Percentiles rank a stretch among this genome's conserved stretches.
These are phyloP conservation scores for Axinella damicornis DNA, from an alignment of 37 sponge, comb jelly and placozoan genomes.

Conservation along the genomic window DNA sequence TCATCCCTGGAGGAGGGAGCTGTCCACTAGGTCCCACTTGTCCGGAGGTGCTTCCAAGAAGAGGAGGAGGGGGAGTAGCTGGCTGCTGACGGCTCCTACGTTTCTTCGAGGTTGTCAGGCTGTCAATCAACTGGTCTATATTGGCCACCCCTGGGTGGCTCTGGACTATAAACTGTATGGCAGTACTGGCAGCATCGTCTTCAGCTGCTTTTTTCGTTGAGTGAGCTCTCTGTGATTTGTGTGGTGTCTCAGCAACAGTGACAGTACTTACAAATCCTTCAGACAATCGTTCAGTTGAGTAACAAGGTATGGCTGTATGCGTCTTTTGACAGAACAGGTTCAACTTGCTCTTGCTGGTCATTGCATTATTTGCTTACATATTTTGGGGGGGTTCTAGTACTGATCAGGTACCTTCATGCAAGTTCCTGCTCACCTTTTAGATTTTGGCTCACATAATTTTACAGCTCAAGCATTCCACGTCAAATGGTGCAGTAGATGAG, in stretches of 20 bases:
- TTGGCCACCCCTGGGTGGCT: background rate
- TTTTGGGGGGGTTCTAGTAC: too few relatives aligned
- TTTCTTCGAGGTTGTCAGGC: background rate
- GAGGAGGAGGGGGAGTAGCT: background rate
- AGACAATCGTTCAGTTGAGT: conserved; percentile 4
- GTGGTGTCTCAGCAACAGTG: background rate
- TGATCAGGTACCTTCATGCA: too few relatives aligned
- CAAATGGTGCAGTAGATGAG: too few relatives aligned
- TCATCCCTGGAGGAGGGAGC: background rate
- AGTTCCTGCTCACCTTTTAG: too few relatives aligned
- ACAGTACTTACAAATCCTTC: conserved; percentile 33
- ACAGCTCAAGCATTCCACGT: too few relatives aligned
- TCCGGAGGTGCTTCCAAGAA: background rate
- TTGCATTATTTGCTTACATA: background rate
- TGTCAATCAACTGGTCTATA: background rate
- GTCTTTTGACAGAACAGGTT: conserved; percentile 57
- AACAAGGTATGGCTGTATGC: conserved; percentile 21
- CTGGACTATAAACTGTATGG: conserved; percentile 4
- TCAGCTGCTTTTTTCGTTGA: conserved; percentile 68
- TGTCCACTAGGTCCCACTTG: background rate
- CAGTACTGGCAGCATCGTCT: conserved; percentile 65
- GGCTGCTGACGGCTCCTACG: background rate
- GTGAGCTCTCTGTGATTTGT: conserved; percentile 6
- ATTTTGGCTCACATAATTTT: too few relatives aligned
- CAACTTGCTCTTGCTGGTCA: conserved; percentile 52